Conservation (phyloP, 2,797 vertebrate genomes). For the Xiphorhynchus erythropygius region DNA sequence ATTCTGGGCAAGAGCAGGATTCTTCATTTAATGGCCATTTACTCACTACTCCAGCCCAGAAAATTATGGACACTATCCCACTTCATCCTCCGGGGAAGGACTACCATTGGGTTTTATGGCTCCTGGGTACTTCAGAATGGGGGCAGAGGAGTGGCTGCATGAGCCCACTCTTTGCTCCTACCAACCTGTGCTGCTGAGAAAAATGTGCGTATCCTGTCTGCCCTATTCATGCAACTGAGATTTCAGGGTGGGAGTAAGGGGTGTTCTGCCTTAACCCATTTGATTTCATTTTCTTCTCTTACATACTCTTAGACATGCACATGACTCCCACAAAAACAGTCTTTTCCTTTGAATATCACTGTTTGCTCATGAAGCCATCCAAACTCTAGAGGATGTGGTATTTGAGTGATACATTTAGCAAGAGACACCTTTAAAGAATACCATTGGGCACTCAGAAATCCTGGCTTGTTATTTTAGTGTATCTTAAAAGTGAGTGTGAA, state of each 20-base stretch:
- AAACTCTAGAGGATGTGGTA: not conserved
- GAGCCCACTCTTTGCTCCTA: constrained; percentile 15
- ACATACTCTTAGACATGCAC: not conserved
- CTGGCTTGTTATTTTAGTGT: not conserved
- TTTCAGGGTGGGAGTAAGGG: constrained; percentile 20
- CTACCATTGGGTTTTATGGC: constrained; percentile 17
- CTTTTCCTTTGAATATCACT: not conserved
- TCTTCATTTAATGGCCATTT: constrained; percentile 57
- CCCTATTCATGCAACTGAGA: not conserved
- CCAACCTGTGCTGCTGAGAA: constrained; percentile 46
- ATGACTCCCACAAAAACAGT: not conserved
- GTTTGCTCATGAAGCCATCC: not conserved
- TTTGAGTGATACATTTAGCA: not conserved
- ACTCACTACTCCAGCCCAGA: constrained; percentile 42
- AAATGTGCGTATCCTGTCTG: constrained; percentile 52
- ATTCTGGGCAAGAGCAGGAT: constrained; percentile 59
- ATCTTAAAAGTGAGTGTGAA: not conserved
- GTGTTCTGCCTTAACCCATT: not conserved
- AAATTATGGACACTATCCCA: constrained; percentile 41
- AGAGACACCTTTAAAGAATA: not conserved
- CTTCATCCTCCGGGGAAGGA: constrained; percentile 35
- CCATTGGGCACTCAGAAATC: not conserved
- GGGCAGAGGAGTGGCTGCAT: constrained; percentile 9
- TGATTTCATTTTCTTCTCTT: not conserved
- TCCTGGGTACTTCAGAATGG: constrained; percentile 36